These are phyloP conservation scores for Gambelia wislizenii DNA, from an alignment of 2,797 vertebrate genomes.

Conservation along the genomic window DNA sequence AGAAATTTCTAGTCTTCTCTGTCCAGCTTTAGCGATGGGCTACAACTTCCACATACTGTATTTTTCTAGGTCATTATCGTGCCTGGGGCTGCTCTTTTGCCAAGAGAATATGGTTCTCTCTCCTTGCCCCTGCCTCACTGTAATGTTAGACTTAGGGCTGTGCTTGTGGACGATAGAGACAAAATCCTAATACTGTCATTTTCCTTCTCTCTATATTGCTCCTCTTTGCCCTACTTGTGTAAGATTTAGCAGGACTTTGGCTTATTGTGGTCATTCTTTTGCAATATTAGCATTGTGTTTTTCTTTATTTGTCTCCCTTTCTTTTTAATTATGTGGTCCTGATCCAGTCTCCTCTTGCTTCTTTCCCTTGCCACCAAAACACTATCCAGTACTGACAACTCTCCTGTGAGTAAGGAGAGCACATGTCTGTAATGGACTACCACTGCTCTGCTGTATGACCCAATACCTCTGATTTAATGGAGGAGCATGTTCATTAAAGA, in stretches of 20 bases:
- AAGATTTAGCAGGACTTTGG: background rate
- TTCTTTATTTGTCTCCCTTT: background rate
- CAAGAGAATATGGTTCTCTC: background rate
- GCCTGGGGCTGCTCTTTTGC: constrained; percentile 15
- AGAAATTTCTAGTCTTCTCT: constrained; percentile 17
- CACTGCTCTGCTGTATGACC: too few species aligned
- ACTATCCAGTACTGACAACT: background rate
- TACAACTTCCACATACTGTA: background rate
- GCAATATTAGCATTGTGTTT: background rate
- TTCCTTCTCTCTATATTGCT: background rate
- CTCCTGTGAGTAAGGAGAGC: too few species aligned
- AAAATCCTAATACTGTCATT: constrained; percentile 1
- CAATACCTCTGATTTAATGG: too few species aligned
- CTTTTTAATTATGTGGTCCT: background rate
- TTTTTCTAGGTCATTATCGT: constrained; percentile 36
- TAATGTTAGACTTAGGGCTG: background rate
- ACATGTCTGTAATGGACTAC: too few species aligned
- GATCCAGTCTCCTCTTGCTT: background rate
- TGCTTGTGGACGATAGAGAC: background rate
- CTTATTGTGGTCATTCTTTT: constrained; percentile 1
- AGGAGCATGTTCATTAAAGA: too few species aligned
- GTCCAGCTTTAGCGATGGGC: background rate
- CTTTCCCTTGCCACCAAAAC: background rate
- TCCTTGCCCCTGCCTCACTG: background rate
- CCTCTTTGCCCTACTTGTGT: constrained; percentile 4